phyloP scores from a whole-genome alignment of 2,888 invertebrate species.

The Sphecodes monilicornis region DNA sequence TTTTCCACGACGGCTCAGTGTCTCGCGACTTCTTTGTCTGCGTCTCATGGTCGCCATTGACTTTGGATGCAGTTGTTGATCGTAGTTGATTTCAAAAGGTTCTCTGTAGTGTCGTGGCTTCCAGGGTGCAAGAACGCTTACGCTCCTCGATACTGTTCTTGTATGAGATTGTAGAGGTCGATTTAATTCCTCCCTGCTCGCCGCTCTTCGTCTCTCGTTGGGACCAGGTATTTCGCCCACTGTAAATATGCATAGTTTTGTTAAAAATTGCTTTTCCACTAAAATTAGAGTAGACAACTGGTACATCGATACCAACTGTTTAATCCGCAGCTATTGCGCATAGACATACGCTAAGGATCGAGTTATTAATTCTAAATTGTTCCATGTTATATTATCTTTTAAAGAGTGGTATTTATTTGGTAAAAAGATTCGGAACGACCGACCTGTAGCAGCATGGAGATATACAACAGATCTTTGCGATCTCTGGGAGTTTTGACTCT shows the following conservation, averaged over 20 bases:
- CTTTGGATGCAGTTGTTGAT: slow-evolving; percentile 86
- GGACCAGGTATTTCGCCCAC: slow-evolving; percentile 95
- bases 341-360: too few species aligned
- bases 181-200: slow-evolving; percentile 91
- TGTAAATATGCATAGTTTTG: slow-evolving; percentile 74
- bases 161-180: slow-evolving; percentile 88
- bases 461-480: slow-evolving; percentile 94
- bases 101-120: slow-evolving; percentile 91
- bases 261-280: not conserved
- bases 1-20: slow-evolving; percentile 80
- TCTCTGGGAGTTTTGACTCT: slow-evolving; percentile 84
- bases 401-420: too few species aligned
- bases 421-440: not conserved
- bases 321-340: not conserved
- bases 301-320: too few species aligned
- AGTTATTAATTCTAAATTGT: too few species aligned
- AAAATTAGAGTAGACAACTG: too few species aligned
- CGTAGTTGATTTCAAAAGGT: slow-evolving; percentile 92
- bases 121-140: slow-evolving; percentile 94
- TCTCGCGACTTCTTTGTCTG: slow-evolving; percentile 81
- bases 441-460: slow-evolving; percentile 92
- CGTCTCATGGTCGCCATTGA: slow-evolving; percentile 82
- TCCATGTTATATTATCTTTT: too few species aligned
- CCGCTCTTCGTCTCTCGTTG: slow-evolving; percentile 87
- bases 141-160: slow-evolving; percentile 90